These are phyloP conservation scores for Phylloscopus trochiloides DNA, from an alignment of 2,113 vertebrate species.

Conservation along the genomic window DNA sequence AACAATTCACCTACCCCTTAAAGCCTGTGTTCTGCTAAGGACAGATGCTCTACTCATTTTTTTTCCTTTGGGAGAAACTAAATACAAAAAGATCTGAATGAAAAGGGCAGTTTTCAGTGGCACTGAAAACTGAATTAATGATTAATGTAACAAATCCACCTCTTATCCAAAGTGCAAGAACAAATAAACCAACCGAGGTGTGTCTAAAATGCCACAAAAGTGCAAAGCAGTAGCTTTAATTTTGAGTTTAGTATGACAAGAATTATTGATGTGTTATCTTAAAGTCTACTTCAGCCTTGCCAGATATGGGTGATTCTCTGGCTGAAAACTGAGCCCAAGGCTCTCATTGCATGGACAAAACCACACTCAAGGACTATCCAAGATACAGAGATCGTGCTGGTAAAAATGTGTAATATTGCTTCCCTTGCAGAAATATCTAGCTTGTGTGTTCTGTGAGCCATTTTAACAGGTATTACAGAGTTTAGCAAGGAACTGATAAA, in stretches of 20 bases:
- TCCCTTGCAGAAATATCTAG: neutral
- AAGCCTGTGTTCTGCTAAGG: neutral
- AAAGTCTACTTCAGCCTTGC: neutral
- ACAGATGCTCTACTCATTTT: neutral
- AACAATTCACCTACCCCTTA: neutral
- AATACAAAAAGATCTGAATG: neutral
- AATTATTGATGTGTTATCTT: neutral
- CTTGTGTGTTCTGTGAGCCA: neutral
- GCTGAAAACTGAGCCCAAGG: neutral
- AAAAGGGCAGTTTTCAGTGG: neutral
- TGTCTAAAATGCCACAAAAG: neutral
- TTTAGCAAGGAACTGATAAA: neutral
- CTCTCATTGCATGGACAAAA: neutral
- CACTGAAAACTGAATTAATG: neutral
- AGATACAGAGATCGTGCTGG: neutral
- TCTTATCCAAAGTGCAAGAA: neutral
- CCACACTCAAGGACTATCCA: neutral
- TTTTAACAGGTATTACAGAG: neutral
- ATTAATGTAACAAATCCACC: neutral
- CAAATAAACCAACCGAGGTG: fast-evolving
- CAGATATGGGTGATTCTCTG: neutral
- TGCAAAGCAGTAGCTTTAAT: neutral
- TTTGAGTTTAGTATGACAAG: neutral
- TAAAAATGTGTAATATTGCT: neutral
- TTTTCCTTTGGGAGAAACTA: neutral